Conservation (phyloP, 2,888 invertebrate genomes). For the Orthosia cruda region DNA sequence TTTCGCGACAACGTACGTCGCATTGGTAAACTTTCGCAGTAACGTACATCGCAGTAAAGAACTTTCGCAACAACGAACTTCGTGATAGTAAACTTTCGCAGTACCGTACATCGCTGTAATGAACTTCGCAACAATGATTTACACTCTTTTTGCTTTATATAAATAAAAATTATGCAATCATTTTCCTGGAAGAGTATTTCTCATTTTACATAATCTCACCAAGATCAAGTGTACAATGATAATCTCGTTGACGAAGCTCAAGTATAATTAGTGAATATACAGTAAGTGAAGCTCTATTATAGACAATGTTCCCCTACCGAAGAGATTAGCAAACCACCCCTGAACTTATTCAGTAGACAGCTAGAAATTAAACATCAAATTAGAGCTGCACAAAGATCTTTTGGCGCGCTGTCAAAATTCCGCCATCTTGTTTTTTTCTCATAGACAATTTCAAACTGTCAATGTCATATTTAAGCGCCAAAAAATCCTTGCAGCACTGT, state of each 20-base stretch:
- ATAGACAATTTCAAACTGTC: neutral
- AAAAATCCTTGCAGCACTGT: slow-evolving; percentile 12
- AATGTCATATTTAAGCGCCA: slow-evolving; percentile 11
- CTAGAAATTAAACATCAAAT: slow-evolving; percentile 2
- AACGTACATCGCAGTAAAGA: too few species aligned
- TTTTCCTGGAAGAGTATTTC: too few species aligned
- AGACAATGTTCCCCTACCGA: neutral
- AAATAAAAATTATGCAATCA: too few species aligned
- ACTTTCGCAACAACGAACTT: too few species aligned
- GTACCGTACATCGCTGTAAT: too few species aligned
- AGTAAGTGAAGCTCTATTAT: neutral
- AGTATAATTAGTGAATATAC: neutral
- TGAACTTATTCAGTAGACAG: neutral
- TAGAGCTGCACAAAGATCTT: slow-evolving; percentile 6
- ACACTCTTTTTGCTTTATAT: too few species aligned
- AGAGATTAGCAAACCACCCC: slow-evolving; percentile 3
- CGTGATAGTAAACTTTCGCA: too few species aligned
- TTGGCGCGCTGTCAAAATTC: neutral
- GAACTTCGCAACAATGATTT: too few species aligned
- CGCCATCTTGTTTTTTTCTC: neutral
- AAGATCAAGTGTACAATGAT: neutral
- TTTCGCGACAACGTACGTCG: too few species aligned
- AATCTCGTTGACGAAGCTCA: neutral
- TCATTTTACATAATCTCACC: neutral
- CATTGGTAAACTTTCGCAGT: too few species aligned